These are phyloP conservation scores for Seira musarum DNA, from an alignment of 2,888 invertebrate genomes.

Conservation along the genomic window DNA sequence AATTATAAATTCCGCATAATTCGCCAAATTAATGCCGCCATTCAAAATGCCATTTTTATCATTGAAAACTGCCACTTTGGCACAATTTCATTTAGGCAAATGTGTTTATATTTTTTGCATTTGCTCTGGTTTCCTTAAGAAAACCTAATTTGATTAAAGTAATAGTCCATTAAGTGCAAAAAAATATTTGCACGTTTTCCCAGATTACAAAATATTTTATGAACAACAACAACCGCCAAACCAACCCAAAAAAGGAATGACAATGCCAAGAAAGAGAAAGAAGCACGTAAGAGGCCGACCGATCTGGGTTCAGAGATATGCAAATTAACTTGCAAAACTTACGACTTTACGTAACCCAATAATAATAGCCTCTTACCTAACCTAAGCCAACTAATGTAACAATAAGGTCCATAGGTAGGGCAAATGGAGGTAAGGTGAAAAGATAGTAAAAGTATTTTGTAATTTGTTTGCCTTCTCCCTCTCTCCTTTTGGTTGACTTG, in stretches of 20 bases:
- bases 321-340: constrained; percentile 3
- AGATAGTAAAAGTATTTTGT: constrained; percentile 3
- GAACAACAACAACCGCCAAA: too few species aligned
- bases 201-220: too few species aligned
- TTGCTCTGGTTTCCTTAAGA: not conserved
- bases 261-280: too few species aligned
- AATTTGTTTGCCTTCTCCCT: too few species aligned
- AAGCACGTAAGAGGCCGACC: not conserved
- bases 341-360: constrained; percentile 1
- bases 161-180: not conserved
- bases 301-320: not conserved
- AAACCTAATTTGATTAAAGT: not conserved
- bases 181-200: constrained; percentile 3
- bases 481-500: too few species aligned
- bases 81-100: not conserved
- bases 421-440: constrained; percentile 8
- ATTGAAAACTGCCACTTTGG: too few species aligned
- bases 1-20: too few species aligned
- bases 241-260: too few species aligned
- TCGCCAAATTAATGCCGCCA: too few species aligned
- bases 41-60: too few species aligned
- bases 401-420: too few species aligned
- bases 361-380: not conserved
- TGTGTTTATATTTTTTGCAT: too few species aligned
- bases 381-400: not conserved